Evolutionary conservation across 1,140 invertebrate species (phyloP), one percentile per base, ranked within the genome.

Genomic region (Acyrthosiphon pisum): DNA sequence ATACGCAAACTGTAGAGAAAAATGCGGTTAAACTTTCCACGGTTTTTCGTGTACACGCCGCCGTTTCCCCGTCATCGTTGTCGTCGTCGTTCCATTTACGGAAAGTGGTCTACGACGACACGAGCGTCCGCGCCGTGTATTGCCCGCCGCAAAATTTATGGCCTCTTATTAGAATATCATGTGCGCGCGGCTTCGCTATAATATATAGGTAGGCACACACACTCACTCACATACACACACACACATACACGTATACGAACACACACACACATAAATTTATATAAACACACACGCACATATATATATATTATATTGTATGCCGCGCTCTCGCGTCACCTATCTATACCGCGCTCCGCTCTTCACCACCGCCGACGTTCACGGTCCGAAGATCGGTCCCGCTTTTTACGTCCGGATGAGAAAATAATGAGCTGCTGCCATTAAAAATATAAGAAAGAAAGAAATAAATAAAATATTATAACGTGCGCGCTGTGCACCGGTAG

Each of bases 41-140:
- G 60, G 90, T 91, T 91, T 68, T 91, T 91, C 90, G 88, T 89
- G 88, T 88, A 88, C 83, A 30, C 26, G 23, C 60, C 26, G 48
- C 87, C 20, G 88, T 53, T 89, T 56, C 90, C 90, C 48, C 60
- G 7, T 46, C 60, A 76, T 76, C 50, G 48, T 30, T 44, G 89
- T 90, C 88, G 50, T 90, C 56, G 86, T n/a, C 48, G n/a, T 35
- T 86, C 91, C 91, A 56, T 93, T 93, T 93, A 93, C 22, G 91
- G 91, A 83, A 93, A 53, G 91, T 93, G 48, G 91, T 84, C 91
- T 48, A 20, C 41, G 41, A 41, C 35, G 86, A n/a, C 44, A 41
- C n/a, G 68, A 26, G 68, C 90, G 68, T 86, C 84, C 41, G 41
- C 87, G 46, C 46, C 30, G 46, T 18, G 87, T 53, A 53, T 53